Conservation (phyloP, 2,888 invertebrate genomes). For the Leptinotarsa juncta region DNA sequence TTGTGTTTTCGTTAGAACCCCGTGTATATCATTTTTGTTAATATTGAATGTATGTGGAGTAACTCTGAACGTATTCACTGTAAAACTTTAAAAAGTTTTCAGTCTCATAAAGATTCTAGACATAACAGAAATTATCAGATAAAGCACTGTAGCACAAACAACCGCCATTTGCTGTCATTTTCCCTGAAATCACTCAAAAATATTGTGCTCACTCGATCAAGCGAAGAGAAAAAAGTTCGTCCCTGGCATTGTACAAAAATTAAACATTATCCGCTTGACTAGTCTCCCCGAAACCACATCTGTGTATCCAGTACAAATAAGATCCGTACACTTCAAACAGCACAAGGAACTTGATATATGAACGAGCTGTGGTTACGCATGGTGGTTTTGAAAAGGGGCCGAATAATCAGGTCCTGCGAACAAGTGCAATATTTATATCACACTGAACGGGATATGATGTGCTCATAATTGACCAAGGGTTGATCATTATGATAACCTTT, state of each 20-base stretch:
- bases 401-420: not conserved
- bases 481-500: no score
- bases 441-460: not conserved
- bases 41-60: no score
- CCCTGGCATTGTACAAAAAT: conserved; percentile 22
- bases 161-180: not conserved
- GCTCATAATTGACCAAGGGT: not conserved
- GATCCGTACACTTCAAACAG: conserved; percentile 31
- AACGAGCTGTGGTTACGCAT: conserved; percentile 36
- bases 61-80: no score
- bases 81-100: no score
- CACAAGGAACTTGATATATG: conserved; percentile 32
- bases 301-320: conserved; percentile 38
- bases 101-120: no score
- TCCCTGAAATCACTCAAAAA: not conserved
- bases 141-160: no score
- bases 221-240: not conserved
- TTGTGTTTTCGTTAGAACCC: no score
- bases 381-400: conserved; percentile 35
- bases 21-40: no score
- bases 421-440: conserved; percentile 17
- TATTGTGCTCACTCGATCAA: not conserved
- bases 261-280: conserved; percentile 34
- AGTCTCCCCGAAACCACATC: conserved; percentile 30
- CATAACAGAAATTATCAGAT: no score